Conservation (phyloP, 2,797 vertebrate genomes). For the Sphaeramia orbicularis region DNA sequence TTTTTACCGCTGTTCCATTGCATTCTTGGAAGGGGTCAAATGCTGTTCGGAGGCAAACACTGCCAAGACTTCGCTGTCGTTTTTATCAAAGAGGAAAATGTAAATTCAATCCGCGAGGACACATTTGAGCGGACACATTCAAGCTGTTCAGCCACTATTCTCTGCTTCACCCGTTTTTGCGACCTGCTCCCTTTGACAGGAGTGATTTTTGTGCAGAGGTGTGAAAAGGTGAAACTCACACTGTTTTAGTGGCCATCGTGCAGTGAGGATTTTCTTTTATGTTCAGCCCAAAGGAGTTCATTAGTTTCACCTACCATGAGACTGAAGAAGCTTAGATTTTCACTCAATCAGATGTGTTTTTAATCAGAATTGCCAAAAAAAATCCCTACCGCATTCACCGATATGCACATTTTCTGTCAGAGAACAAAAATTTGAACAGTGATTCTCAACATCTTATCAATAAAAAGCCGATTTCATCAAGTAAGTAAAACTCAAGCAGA, state of each 20-base stretch:
- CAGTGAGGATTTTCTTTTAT: constrained; percentile 58
- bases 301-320: constrained; percentile 37
- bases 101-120: constrained; percentile 49
- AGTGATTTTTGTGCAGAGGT: constrained; percentile 38
- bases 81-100: constrained; percentile 54
- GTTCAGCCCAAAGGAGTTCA: constrained; percentile 51
- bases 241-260: constrained; percentile 74
- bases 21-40: constrained; percentile 85
- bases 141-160: constrained; percentile 10
- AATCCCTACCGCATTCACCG: too few species aligned
- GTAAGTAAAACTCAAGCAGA: constrained; percentile 18
- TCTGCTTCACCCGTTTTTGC: constrained; percentile 10
- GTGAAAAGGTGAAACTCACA: constrained; percentile 71
- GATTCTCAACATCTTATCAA: too few species aligned
- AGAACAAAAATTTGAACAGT: too few species aligned
- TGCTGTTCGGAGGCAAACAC: constrained; percentile 71
- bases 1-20: constrained; percentile 66
- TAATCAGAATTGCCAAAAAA: neutral
- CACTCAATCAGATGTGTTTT: constrained; percentile 2
- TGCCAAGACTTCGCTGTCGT: constrained; percentile 49
- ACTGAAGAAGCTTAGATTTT: constrained; percentile 33
- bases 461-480: constrained; percentile 17
- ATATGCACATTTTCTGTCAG: too few species aligned
- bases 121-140: constrained; percentile 35
- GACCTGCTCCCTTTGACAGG: constrained; percentile 15